phyloP scores from a whole-genome alignment of 2,113 vertebrate genomes.

The Laticauda colubrina region DNA sequence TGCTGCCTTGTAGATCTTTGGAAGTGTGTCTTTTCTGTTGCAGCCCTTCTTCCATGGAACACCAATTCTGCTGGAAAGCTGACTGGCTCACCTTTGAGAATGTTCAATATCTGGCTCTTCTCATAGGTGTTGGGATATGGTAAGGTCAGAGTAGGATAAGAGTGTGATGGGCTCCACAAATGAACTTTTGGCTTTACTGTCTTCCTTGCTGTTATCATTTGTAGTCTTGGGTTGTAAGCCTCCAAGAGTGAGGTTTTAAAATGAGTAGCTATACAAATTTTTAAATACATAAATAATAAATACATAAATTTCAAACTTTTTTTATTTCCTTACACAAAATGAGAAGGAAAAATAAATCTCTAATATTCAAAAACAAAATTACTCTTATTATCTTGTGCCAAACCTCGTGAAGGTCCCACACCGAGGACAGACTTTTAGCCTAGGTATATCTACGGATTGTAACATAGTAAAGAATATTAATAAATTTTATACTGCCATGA shows the following conservation, averaged over 20 bases:
- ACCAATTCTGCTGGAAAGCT: neutral
- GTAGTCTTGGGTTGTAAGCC: neutral
- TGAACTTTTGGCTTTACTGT: neutral
- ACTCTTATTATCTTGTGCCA: neutral
- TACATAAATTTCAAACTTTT: neutral
- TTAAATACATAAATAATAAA: neutral
- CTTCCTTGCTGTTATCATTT: neutral
- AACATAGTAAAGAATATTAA: neutral
- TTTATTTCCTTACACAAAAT: neutral
- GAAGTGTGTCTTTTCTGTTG: neutral
- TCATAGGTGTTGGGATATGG: neutral
- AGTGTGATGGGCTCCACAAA: neutral
- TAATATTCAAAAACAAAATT: neutral
- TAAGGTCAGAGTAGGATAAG: neutral
- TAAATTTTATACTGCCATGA: neutral
- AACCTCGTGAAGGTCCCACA: neutral
- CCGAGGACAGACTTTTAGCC: neutral
- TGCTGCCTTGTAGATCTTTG: neutral
- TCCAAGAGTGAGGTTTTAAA: neutral
- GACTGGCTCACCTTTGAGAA: neutral
- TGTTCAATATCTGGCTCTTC: neutral
- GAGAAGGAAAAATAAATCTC: neutral
- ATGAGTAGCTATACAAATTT: neutral
- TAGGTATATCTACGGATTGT: neutral
- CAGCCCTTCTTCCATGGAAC: neutral